phyloP scores from a whole-genome alignment of 1,140 invertebrate species.

The Manduca sexta region DNA sequence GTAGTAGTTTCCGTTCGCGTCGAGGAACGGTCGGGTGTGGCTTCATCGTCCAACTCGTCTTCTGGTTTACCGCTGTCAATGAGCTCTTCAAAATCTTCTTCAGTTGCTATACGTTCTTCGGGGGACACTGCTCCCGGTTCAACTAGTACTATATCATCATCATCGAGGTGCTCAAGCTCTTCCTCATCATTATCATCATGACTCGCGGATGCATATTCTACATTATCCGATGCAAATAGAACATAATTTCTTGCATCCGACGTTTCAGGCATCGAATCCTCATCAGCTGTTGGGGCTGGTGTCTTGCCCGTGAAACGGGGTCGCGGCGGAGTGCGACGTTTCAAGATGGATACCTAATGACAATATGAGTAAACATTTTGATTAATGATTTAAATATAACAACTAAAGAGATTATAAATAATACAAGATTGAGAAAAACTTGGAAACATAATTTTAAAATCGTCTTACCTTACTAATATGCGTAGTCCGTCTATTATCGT shows the following conservation, averaged over 20 bases:
- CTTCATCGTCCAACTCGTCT: conserved; percentile 59
- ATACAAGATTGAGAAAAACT: background rate
- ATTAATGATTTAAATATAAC: background rate
- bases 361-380: background rate
- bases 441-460: too few relatives aligned
- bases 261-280: conserved; percentile 55
- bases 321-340: conserved; percentile 69
- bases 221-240: conserved; percentile 75
- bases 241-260: conserved; percentile 77
- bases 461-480: conserved; percentile 67
- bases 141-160: conserved; percentile 77
- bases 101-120: conserved; percentile 76
- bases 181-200: conserved; percentile 62
- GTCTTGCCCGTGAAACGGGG: conserved; percentile 70
- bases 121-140: conserved; percentile 75
- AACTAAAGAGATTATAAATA: background rate
- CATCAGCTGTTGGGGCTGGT: conserved; percentile 52
- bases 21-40: conserved; percentile 33
- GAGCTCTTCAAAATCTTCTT: conserved; percentile 76
- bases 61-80: conserved; percentile 74
- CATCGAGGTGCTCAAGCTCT: conserved; percentile 70
- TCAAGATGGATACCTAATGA: conserved; percentile 65
- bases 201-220: conserved; percentile 61
- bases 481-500: conserved; percentile 67
- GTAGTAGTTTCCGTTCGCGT: conserved; percentile 65